Evolutionary conservation across 2,113 vertebrate species (phyloP).

Genomic region (Chlorocebus sabaeus): DNA sequence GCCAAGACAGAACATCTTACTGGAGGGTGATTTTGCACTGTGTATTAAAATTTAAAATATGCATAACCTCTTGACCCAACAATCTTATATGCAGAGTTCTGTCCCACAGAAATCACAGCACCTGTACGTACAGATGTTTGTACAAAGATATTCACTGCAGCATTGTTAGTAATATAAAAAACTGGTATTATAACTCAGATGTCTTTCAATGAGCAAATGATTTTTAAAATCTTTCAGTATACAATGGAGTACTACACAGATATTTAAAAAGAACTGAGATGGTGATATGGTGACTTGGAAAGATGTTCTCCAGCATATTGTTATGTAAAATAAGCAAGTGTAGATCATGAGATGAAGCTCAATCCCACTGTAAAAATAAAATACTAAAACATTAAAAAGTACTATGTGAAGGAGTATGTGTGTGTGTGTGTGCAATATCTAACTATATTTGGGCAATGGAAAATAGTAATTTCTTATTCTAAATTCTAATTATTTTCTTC

Average conservation of each 20-base stretch:
- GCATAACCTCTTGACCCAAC: neutral
- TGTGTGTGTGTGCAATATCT: neutral
- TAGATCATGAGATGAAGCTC: neutral
- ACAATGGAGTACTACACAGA: neutral
- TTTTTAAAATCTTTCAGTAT: neutral
- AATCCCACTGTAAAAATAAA: neutral
- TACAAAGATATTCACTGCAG: neutral
- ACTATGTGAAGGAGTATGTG: accelerated
- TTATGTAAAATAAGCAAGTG: neutral
- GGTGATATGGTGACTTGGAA: neutral
- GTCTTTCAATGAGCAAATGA: neutral
- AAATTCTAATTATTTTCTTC: neutral
- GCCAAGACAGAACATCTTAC: neutral
- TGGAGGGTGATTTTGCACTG: neutral
- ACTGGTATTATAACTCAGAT: neutral
- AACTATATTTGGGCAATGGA: neutral
- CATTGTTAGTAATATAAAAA: neutral
- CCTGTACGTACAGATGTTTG: neutral
- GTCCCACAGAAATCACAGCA: neutral
- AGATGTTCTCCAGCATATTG: neutral
- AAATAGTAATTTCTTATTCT: neutral
- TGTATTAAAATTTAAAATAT: neutral
- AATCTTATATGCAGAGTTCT: neutral
- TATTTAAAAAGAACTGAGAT: neutral
- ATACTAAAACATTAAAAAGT: neutral